Base-by-base conservation (phyloP, 2,888 invertebrate genomes). In the Muscina levida region DNA sequence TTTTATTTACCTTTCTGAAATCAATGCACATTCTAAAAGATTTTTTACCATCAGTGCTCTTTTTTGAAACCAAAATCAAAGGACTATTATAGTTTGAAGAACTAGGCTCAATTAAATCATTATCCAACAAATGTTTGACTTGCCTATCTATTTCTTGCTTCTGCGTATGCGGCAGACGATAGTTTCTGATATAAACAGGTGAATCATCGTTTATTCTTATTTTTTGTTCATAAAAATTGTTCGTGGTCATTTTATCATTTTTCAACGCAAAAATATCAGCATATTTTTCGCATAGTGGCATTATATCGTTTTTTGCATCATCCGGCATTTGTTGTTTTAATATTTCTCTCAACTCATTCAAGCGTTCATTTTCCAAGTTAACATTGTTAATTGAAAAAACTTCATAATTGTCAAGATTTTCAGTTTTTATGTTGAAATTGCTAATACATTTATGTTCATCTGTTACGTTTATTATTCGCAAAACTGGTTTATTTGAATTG, bases 81-180 rank as follows among this genome's bases (percentile, higher is more conserved):
- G n/a, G n/a, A n/a, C n/a, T n/a, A n/a, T n/a, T n/a, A n/a, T n/a
- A n/a, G n/a, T n/a, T n/a, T n/a, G n/a, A n/a, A n/a, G n/a, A n/a
- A n/a, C n/a, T n/a, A n/a, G 65, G 77, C 24, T 77, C 65, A 19
- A 77, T 71, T 66, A 71, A 53, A 24, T 77, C 46, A 26, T 65
- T 65, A 6, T 72, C 1, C 31, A 77, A 15, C 44, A 76, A 31
- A 8, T 70, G 39, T 37, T 17, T 0, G 13, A 62, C 48, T 22
- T 72, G 59, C 22, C 17, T 53, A 8, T 72, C 10, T 10, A 77
- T 77, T 53, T 77, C 71, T 0, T 56, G n/a, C 22, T 37, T 56
- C 56, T 72, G 71, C 2, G 48, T 53, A 56, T 77, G n/a, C n/a
- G 74, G 57, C 11, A 67, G 19, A 10, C 66, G 10, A 17, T 74